phyloP scores from a whole-genome alignment of 2,888 invertebrate genomes.

The Octonoba sinensis region DNA sequence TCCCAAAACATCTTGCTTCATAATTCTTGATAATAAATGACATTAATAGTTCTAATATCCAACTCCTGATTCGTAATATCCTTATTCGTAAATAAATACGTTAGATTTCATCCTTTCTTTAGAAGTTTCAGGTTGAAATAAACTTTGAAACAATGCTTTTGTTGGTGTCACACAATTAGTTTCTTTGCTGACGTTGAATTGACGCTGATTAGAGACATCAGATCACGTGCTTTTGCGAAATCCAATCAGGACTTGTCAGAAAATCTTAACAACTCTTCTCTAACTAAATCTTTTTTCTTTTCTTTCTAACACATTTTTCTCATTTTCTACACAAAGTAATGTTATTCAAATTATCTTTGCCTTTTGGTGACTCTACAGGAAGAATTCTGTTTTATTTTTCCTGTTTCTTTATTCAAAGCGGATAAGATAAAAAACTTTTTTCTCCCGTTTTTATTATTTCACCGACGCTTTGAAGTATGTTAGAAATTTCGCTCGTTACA shows the following conservation, averaged over 20 bases:
- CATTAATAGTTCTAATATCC: too few species aligned
- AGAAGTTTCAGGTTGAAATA: too few species aligned
- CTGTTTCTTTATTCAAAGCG: too few species aligned
- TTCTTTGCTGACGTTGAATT: slow-evolving; percentile 28
- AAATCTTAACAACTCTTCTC: slow-evolving; percentile 43
- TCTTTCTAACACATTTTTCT: slow-evolving; percentile 16
- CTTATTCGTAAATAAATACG: too few species aligned
- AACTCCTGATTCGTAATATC: too few species aligned
- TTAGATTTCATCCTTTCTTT: too few species aligned
- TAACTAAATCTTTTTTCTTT: slow-evolving; percentile 18
- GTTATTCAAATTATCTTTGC: slow-evolving; percentile 58
- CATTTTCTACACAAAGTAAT: slow-evolving; percentile 43
- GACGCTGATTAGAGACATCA: slow-evolving; percentile 53
- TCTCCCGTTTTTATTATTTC: neutral
- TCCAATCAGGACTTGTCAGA: slow-evolving; percentile 56
- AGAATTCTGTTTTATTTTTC: too few species aligned
- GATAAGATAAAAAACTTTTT: slow-evolving; percentile 2
- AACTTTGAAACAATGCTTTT: too few species aligned
- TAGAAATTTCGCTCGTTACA: slow-evolving; percentile 47
- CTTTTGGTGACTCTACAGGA: neutral
- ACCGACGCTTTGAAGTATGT: slow-evolving; percentile 21
- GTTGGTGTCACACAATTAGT: too few species aligned
- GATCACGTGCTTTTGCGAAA: slow-evolving; percentile 37
- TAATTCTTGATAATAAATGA: too few species aligned
- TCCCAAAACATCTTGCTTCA: too few species aligned